phyloP scores from a whole-genome alignment of 2,888 invertebrate genomes.

The Cephus pulcher region DNA sequence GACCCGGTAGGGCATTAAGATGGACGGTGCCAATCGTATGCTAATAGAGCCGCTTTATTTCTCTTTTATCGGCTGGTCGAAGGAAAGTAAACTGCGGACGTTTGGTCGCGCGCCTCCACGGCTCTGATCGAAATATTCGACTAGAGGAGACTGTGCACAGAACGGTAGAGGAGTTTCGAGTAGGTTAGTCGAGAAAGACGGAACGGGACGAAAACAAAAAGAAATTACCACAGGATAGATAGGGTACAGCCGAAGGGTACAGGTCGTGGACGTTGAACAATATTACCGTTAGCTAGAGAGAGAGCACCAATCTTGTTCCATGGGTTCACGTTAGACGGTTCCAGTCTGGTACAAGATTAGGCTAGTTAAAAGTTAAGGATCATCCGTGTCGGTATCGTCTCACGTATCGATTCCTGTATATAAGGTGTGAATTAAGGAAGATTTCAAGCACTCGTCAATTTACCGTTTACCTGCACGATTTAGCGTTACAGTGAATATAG shows the following conservation, averaged over 20 bases:
- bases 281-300: neutral
- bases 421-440: neutral
- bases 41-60: slow-evolving; percentile 57
- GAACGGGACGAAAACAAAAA: neutral
- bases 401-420: neutral
- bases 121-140: slow-evolving; percentile 27
- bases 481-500: neutral
- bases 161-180: neutral
- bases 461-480: neutral
- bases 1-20: slow-evolving; percentile 52
- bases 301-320: neutral
- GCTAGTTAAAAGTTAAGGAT: neutral
- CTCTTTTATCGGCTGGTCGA: slow-evolving; percentile 47
- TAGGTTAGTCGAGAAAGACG: neutral
- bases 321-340: neutral
- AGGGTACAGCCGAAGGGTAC: neutral
- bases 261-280: neutral
- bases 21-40: slow-evolving; percentile 65
- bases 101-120: slow-evolving; percentile 4
- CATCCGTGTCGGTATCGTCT: neutral
- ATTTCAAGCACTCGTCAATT: neutral
- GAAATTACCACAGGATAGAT: neutral
- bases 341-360: neutral
- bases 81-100: slow-evolving; percentile 35
- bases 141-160: neutral